phyloP scores from a whole-genome alignment of 2,888 invertebrate genomes.

The Leucophenga montana region DNA sequence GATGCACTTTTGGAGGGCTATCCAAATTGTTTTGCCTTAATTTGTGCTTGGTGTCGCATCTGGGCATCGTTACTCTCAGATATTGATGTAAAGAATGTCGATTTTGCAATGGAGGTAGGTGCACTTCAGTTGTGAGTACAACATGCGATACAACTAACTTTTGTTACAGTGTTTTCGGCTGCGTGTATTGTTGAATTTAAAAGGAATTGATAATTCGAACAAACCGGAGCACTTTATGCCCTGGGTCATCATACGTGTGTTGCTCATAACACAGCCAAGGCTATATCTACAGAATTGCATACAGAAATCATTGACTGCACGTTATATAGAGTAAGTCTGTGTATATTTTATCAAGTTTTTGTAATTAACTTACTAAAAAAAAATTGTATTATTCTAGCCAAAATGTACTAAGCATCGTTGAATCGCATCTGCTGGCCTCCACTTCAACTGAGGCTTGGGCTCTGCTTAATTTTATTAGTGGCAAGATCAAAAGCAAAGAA shows the following conservation, averaged over 20 bases:
- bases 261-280: slow-evolving; percentile 64
- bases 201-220: slow-evolving; percentile 68
- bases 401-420: slow-evolving; percentile 62
- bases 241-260: slow-evolving; percentile 68
- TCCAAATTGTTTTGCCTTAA: slow-evolving; percentile 69
- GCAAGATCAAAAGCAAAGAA: slow-evolving; percentile 64
- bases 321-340: slow-evolving; percentile 44
- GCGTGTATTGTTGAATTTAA: slow-evolving; percentile 66
- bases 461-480: slow-evolving; percentile 68
- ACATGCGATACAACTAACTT: not conserved
- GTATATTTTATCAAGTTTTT: not conserved
- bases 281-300: slow-evolving; percentile 62
- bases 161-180: slow-evolving; percentile 65
- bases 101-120: slow-evolving; percentile 63
- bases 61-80: slow-evolving; percentile 68
- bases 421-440: slow-evolving; percentile 68
- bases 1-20: slow-evolving; percentile 64
- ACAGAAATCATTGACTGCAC: slow-evolving; percentile 45
- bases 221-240: slow-evolving; percentile 70
- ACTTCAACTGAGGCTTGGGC: slow-evolving; percentile 72
- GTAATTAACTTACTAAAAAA: not conserved
- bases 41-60: slow-evolving; percentile 70
- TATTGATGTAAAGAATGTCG: slow-evolving; percentile 63
- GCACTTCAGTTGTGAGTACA: not conserved
- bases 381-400: slow-evolving; percentile 48